Evolutionary conservation across 1,140 invertebrate species (phyloP), one percentile per base, ranked within the genome.

Genomic region (Rhyzopertha dominica): DNA sequence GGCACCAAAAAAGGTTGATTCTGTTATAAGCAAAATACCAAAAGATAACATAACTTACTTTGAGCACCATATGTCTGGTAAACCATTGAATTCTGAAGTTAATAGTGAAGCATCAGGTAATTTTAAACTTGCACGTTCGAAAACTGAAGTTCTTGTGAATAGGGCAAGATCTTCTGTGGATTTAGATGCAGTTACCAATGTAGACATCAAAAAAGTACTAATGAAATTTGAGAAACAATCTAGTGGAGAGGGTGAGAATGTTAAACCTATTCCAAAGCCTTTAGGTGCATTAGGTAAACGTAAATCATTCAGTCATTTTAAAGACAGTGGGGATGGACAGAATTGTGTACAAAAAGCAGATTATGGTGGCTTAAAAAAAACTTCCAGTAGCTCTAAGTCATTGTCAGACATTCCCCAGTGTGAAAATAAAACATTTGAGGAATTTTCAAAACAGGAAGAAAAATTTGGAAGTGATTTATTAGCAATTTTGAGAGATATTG

Each of bases 11-110:
- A 34, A 38, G 19, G 39, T 52, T 4, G 61, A 59, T 26, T 44
- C 47, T 7, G 26, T 64, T 10, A 47, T 67, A 8, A 57, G 53
- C 44, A 65, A 61, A 54, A 36, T 66, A 13, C 59, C 61, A 2
- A 60, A 59, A 48, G 55, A 60, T 46, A 66, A 65, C 43, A 47
- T 67, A 9, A 52, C 50, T 8, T 61, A 57, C 31, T 67, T 67
- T 40, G 65, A 67, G 36, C 39, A 39, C 13, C 54, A 60, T 45
- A 37, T 67, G 20, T 51, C 56, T 7, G 65, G 65, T 1, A 61
- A 65, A 48, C 47, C n/a, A 55, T 23, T 38, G 43, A 48, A 16
- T 42, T 22, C 22, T 51, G 49, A 36, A 8, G 40, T 41, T 23
- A 14, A 35, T 10, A 17, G 23, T 29, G 26, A 29, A 9, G n/a